Evolutionary conservation across 2,113 vertebrate genomes (phyloP), one percentile per base, ranked within the genome.

Genomic region (Vireo altiloquus): DNA sequence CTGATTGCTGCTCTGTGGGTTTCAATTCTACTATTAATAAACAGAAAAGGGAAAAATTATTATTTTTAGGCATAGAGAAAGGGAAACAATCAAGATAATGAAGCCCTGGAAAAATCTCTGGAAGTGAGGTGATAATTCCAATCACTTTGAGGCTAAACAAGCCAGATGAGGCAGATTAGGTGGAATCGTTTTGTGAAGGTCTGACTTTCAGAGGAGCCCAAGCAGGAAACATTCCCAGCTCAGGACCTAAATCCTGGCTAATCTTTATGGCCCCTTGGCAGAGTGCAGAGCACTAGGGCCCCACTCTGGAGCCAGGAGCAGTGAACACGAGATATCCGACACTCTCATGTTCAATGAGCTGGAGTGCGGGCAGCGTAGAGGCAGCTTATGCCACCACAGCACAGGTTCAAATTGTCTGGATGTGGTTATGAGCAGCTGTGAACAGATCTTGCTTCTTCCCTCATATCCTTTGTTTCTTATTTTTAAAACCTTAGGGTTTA

Each of bases 261-360:
- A 96, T 91, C 83, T 89, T 84, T 75, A 39, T 1, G 2, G 89
- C 23, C 59, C 2, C 1, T 44, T 82, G 37, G 92, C 72, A 68
- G 87, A 89, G 78, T 40, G 54, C 76, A 77, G 69, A 86, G 81
- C 37, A 31, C 6, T 63, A 64, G 53, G 61, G 66, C 66, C 56
- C 24, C 0, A 0, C 54, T 74, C 30, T 3, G 7, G 87, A 40
- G 68, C 18, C 35, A 24, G 3, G 30, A 72, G 87, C 42, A 76
- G 66, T 0, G 0, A 39, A 42, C 3, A n/a, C 2, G 2, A 44
- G 90, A 70, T 30, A 81, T 4, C 68, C 65, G 64, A 25, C 31
- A 28, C 31, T 70, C 47, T 5, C 0, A 0, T 39, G 75, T 33
- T 39, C 63, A 46, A 5, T n/a, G 39, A 86, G 44, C 65, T 82